Percentiles rank a stretch among this genome's conserved stretches.
These are phyloP conservation scores for Syrista parreyssii DNA, from an alignment of 2,888 invertebrate genomes.

Conservation along the genomic window DNA sequence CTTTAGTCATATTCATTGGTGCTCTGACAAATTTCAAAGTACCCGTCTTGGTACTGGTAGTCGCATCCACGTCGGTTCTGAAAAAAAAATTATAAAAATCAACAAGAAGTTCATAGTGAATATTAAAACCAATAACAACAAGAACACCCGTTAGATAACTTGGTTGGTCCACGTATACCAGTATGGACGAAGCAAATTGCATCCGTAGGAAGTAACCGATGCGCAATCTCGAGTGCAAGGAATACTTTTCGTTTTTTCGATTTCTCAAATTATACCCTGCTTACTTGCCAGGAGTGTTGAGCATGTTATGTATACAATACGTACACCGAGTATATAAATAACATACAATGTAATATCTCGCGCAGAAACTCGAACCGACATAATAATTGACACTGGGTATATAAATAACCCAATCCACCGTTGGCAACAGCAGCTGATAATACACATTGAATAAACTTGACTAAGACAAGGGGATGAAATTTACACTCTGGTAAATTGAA, in stretches of 20 bases:
- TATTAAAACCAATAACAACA: background rate
- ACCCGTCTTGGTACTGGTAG: slow-evolving; percentile 54
- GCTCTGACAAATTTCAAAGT: slow-evolving; percentile 69
- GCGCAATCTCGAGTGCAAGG: background rate
- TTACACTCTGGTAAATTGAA: background rate
- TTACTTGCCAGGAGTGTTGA: background rate
- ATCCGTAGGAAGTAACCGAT: background rate
- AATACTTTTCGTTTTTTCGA: background rate
- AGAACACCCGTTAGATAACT: background rate
- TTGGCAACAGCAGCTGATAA: background rate
- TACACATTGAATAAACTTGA: background rate
- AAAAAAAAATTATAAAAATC: background rate
- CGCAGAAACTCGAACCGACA: background rate
- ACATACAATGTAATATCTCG: background rate
- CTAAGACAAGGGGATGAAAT: background rate
- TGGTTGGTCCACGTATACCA: background rate
- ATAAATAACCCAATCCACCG: background rate
- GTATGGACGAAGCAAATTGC: background rate
- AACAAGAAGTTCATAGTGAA: background rate
- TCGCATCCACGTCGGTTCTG: slow-evolving; percentile 44
- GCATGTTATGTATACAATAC: background rate
- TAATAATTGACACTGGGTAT: background rate
- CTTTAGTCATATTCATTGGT: slow-evolving; percentile 70
- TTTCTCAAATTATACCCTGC: background rate
- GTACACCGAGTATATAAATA: background rate